Conservation (phyloP, 2,797 vertebrate species). For the Enteromius anoplus region DNA sequence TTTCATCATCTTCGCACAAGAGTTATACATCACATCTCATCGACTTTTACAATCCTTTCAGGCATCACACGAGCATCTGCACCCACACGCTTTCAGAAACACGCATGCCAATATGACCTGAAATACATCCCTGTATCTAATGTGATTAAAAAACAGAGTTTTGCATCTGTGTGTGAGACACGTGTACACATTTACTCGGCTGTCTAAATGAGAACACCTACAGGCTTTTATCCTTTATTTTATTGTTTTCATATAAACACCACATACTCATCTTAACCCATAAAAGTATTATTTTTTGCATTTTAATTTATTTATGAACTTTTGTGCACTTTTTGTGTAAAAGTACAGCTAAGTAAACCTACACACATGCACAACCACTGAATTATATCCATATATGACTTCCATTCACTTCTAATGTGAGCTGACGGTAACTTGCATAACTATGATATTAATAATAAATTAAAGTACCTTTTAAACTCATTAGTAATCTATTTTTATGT, state of each 20-base stretch:
- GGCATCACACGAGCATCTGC: conserved; percentile 3
- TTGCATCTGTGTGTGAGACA: conserved; percentile 20
- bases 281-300: neutral
- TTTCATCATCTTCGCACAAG: conserved; percentile 11
- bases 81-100: conserved; percentile 14
- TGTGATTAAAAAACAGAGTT: neutral
- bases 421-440: neutral
- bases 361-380: neutral
- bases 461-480: neutral
- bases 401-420: neutral
- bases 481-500: neutral
- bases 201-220: neutral
- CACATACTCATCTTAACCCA: neutral
- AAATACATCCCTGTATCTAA: conserved; percentile 3
- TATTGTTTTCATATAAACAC: neutral
- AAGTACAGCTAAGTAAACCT: conserved; percentile 5
- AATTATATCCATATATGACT: neutral
- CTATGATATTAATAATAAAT: neutral
- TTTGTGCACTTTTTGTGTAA: neutral
- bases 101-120: neutral
- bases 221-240: neutral
- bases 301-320: neutral
- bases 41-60: conserved; percentile 16
- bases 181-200: neutral
- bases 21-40: conserved; percentile 18